Conservation (phyloP, 2,113 vertebrate species). For the Atlantisia rogersi region DNA sequence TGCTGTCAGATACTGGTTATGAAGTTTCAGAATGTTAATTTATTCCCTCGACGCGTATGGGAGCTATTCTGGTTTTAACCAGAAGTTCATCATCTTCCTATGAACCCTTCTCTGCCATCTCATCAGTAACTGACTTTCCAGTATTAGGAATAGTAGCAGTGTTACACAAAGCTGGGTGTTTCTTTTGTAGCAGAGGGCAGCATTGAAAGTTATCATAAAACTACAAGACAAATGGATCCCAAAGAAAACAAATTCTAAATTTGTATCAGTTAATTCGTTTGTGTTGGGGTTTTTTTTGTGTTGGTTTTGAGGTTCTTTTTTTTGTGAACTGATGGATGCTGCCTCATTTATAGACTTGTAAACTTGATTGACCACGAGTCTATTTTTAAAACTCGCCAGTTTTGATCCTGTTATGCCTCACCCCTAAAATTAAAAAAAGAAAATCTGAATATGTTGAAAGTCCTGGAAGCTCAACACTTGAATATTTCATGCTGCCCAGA, state of each 20-base stretch:
- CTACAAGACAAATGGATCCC: not conserved
- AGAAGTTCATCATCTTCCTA: not conserved
- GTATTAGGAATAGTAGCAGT: not conserved
- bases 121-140: not conserved
- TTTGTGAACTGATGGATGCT: not conserved
- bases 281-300: no score
- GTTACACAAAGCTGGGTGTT: not conserved
- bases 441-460: not conserved
- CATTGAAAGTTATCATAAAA: not conserved
- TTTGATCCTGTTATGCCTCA: not conserved
- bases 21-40: not conserved
- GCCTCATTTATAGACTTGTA: not conserved
- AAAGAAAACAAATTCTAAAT: not conserved
- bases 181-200: not conserved
- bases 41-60: not conserved
- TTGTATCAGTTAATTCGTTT: not conserved
- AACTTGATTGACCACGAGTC: not conserved
- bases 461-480: not conserved
- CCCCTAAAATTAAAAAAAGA: not conserved
- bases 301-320: not conserved
- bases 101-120: not conserved
- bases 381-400: not conserved
- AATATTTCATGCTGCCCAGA: not conserved
- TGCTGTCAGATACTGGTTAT: not conserved
- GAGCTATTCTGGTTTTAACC: not conserved